Evolutionary conservation across 1,140 invertebrate species (phyloP).

Genomic region (Drosophila parvula): DNA sequence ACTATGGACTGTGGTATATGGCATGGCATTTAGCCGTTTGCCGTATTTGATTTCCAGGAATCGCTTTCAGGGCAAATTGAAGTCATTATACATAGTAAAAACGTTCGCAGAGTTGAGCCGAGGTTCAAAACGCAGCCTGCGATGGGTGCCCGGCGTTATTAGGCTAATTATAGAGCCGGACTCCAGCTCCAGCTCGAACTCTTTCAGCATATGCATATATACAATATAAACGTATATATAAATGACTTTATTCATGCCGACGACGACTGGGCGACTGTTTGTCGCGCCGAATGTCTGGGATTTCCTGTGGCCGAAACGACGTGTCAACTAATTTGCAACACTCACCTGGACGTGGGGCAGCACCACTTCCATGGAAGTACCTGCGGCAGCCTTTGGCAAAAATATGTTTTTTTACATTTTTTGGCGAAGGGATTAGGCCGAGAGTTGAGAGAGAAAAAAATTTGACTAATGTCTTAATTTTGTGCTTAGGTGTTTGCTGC

Average conservation of each 20-base stretch:
- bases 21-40: conserved; percentile 80
- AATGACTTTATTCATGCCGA: conserved; percentile 82
- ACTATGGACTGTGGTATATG: conserved; percentile 33
- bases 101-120: conserved; percentile 21
- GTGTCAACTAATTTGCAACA: conserved; percentile 83
- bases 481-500: conserved; percentile 69
- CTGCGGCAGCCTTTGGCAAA: conserved; percentile 64
- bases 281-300: conserved; percentile 65
- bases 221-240: conserved; percentile 31
- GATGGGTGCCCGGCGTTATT: conserved; percentile 65
- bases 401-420: conserved; percentile 30
- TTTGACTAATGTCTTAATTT: conserved; percentile 83
- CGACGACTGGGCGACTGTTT: conserved; percentile 53
- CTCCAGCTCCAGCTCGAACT: conserved; percentile 50
- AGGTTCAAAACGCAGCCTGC: conserved; percentile 27
- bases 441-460: conserved; percentile 34
- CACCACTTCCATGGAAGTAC: conserved; percentile 77
- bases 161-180: conserved; percentile 78
- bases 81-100: conserved; percentile 71
- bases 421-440: conserved; percentile 66
- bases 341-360: conserved; percentile 56
- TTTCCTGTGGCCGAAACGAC: conserved; percentile 61
- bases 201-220: conserved; percentile 47
- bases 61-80: conserved; percentile 80
- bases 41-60: conserved; percentile 80